Conservation (phyloP, 2,797 vertebrate species). For the Coregonus suidteri region DNA sequence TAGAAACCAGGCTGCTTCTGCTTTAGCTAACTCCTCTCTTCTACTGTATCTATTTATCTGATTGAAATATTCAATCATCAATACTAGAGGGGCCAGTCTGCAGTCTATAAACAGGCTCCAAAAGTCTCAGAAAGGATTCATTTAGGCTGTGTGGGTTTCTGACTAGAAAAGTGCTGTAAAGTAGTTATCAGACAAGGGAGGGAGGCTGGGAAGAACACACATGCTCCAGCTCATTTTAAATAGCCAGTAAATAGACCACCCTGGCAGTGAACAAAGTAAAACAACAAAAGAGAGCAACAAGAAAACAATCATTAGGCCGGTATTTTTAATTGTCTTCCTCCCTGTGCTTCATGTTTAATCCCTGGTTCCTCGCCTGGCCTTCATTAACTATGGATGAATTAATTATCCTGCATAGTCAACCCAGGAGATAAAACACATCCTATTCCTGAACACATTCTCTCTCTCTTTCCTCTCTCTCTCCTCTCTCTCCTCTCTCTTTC, state of each 20-base stretch:
- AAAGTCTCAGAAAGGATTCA: background rate
- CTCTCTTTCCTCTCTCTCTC: constrained; percentile 40
- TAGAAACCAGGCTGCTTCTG: too few relatives aligned
- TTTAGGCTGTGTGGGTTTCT: background rate
- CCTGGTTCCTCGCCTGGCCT: constrained; percentile 71
- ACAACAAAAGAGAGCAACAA: constrained; percentile 62
- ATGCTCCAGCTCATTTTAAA: constrained; percentile 54
- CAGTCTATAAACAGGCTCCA: background rate
- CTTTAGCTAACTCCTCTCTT: too few relatives aligned
- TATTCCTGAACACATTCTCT: constrained; percentile 63
- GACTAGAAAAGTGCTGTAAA: background rate
- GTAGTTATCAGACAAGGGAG: background rate
- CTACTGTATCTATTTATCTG: too few relatives aligned
- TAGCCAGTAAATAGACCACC: constrained; percentile 65
- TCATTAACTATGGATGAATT: constrained; percentile 90
- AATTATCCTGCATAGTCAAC: constrained; percentile 83
- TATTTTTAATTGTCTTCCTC: constrained; percentile 85
- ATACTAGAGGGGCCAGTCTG: background rate
- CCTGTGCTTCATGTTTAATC: constrained; percentile 77
- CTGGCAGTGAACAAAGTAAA: constrained; percentile 63
- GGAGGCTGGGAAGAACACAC: background rate
- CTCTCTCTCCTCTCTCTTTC: constrained; percentile 32
- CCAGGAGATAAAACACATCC: constrained; percentile 80
- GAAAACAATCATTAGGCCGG: constrained; percentile 79
- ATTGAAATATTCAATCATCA: background rate